These are phyloP conservation scores for Spinus olivaceus DNA, from an alignment of 2,797 vertebrate species.

Conservation along the genomic window DNA sequence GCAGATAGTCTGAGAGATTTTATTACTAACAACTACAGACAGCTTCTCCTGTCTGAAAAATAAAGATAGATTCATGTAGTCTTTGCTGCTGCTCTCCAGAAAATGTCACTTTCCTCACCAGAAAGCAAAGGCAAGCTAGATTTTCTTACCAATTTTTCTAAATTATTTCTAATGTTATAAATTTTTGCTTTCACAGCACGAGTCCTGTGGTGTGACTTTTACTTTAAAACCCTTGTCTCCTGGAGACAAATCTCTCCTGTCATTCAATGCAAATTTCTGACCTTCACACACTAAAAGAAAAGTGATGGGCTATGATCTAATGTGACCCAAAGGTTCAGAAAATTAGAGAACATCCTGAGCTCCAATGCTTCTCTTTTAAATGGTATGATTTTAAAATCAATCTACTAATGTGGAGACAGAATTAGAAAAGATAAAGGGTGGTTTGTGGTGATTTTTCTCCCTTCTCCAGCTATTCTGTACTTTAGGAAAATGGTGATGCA, in stretches of 20 bases:
- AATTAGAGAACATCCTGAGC: background rate
- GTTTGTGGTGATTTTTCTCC: background rate
- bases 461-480: background rate
- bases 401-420: background rate
- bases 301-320: background rate
- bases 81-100: background rate
- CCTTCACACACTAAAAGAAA: background rate
- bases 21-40: background rate
- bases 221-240: background rate
- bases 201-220: background rate
- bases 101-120: background rate
- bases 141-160: background rate
- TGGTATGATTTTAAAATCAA: background rate
- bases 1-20: background rate
- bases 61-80: background rate
- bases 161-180: background rate
- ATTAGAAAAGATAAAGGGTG: background rate
- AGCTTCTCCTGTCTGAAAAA: background rate
- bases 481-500: background rate
- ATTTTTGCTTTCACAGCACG: background rate
- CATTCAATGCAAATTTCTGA: background rate
- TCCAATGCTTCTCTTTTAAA: background rate
- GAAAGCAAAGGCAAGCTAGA: background rate
- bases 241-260: background rate
- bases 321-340: background rate